Percentiles rank a stretch among this genome's conserved stretches.
These are phyloP conservation scores for Hesperophylax magnus DNA, from an alignment of 1,140 invertebrate species.

Conservation along the genomic window DNA sequence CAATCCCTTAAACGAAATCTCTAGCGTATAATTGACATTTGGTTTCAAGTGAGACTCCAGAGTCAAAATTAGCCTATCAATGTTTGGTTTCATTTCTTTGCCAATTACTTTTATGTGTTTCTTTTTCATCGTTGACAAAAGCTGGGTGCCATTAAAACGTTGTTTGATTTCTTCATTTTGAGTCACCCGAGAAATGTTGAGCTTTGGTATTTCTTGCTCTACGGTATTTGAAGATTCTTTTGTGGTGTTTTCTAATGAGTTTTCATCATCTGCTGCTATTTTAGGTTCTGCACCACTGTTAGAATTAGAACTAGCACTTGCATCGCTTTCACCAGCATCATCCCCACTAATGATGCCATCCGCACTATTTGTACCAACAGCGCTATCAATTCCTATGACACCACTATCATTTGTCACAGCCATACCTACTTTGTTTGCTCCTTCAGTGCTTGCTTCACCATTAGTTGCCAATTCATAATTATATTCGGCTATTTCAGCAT, in stretches of 20 bases:
- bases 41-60: slow-evolving; percentile 61
- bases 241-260: not conserved
- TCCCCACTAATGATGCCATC: no score
- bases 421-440: not conserved
- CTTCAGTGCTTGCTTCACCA: not conserved
- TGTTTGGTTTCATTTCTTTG: slow-evolving; percentile 46
- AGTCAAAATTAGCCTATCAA: slow-evolving; percentile 57
- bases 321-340: no score
- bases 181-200: not conserved
- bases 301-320: not conserved
- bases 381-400: no score
- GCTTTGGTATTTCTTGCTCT: slow-evolving; percentile 31
- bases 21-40: slow-evolving; percentile 66
- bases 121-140: slow-evolving; percentile 40
- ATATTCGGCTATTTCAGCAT: not conserved
- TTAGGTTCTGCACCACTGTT: not conserved
- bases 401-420: no score
- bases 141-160: slow-evolving; percentile 58
- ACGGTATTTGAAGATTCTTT: no score
- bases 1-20: slow-evolving; percentile 70
- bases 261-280: not conserved
- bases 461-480: not conserved
- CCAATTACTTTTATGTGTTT: slow-evolving; percentile 46
- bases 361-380: no score
- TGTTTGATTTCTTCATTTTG: slow-evolving; percentile 8